phyloP scores from a whole-genome alignment of 1,140 invertebrate species.

The Dryas iulia region DNA sequence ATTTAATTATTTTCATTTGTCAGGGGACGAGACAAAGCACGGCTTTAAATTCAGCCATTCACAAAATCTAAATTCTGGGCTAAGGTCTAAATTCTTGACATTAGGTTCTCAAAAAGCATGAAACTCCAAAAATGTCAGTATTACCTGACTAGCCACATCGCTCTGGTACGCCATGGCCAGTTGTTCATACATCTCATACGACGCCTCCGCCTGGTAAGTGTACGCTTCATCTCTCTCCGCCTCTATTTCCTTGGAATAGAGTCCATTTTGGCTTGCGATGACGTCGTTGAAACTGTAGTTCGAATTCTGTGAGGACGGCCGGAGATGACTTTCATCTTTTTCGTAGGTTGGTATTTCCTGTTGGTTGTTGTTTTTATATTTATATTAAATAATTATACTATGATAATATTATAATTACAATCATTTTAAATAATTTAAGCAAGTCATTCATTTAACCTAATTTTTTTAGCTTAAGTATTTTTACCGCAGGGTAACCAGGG shows the following conservation, averaged over 20 bases:
- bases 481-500: too few species aligned
- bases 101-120: too few species aligned
- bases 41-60: too few species aligned
- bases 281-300: slow-evolving; percentile 68
- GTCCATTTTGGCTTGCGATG: slow-evolving; percentile 46
- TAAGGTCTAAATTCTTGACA: too few species aligned
- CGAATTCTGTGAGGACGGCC: slow-evolving; percentile 61
- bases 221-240: slow-evolving; percentile 34
- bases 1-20: too few species aligned
- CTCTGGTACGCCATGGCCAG: slow-evolving; percentile 69
- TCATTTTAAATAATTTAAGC: too few species aligned
- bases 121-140: not conserved
- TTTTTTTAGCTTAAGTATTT: too few species aligned
- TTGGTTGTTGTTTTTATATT: not conserved
- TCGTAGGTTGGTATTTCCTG: slow-evolving; percentile 46
- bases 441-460: too few species aligned
- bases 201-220: slow-evolving; percentile 45
- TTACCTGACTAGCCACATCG: slow-evolving; percentile 59
- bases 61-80: too few species aligned
- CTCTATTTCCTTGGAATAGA: slow-evolving; percentile 40
- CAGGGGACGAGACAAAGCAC: too few species aligned
- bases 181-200: slow-evolving; percentile 70
- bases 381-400: too few species aligned
- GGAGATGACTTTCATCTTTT: slow-evolving; percentile 62
- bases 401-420: too few species aligned